These are phyloP conservation scores for Xiphias gladius DNA, from an alignment of 2,113 vertebrate species.

Conservation along the genomic window DNA sequence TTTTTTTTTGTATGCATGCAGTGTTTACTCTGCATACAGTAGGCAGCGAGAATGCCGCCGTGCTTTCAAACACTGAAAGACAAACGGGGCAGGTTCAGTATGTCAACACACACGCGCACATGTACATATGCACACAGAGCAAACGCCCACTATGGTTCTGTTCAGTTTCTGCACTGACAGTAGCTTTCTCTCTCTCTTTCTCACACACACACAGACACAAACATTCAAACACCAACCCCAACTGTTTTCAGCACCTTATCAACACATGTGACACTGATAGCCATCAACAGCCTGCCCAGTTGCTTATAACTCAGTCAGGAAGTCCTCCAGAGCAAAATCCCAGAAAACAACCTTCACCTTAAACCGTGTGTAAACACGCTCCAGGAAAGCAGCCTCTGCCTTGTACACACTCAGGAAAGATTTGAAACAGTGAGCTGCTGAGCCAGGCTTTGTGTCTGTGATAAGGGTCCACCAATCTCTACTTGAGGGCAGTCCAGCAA, in stretches of 20 bases:
- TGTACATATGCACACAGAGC: conserved; percentile 32
- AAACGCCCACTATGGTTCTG: background rate
- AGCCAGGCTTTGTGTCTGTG: background rate
- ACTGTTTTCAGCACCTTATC: conserved; percentile 34
- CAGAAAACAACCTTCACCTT: background rate
- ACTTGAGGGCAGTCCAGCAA: background rate
- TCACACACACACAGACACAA: background rate
- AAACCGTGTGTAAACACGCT: conserved; percentile 1
- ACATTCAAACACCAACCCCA: background rate
- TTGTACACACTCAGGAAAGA: conserved; percentile 33
- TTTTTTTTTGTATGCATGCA: conserved; percentile 11
- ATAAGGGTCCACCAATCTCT: conserved; percentile 34
- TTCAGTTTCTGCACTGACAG: background rate
- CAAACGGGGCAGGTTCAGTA: conserved; percentile 50
- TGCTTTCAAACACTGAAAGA: conserved; percentile 62
- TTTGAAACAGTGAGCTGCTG: conserved; percentile 1
- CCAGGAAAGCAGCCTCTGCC: background rate
- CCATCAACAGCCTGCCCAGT: background rate
- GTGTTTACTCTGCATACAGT: conserved; percentile 56
- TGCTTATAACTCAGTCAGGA: background rate
- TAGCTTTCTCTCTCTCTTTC: background rate
- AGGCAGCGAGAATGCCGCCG: conserved; percentile 38
- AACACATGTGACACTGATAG: conserved; percentile 17
- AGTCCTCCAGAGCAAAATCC: background rate
- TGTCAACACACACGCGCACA: conserved; percentile 37